Evolutionary conservation across 2,888 invertebrate species (phyloP), one percentile per base, ranked within the genome.

Genomic region (Nomada hirtipes): DNA sequence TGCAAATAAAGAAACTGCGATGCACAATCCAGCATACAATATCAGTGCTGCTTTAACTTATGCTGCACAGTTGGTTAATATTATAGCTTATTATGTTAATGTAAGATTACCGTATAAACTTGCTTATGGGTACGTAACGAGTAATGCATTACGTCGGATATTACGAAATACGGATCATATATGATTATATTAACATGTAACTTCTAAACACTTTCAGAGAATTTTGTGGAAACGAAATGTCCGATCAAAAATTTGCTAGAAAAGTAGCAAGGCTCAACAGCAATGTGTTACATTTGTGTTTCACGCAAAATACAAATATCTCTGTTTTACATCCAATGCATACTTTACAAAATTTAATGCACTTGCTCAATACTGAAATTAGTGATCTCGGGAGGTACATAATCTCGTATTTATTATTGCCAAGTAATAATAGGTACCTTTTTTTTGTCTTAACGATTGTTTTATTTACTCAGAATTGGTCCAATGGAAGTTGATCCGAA

Each of bases 21-120:
- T 96, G 90, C 95, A 95, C 85, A 96, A 97, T 92, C 96, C 96
- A 87, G 96, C 96, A 60, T 96, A 96, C 91, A 96, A 96, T 84
- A 97, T 97, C 86, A 96, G 96, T 92, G 98, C 97, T 85, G 98
- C 97, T 71, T 95, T 98, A 60, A 97, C 97, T 59, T 97, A 98
- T 93, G 96, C 97, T 57, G 97, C 98, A 76, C 98, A 98, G 94
- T 95, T 98, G 88, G 95, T 97, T 63, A 96, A 97, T 91, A 95
- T 98, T 86, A 94, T 98, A 86, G 97, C 98, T 67, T 97, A 96
- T 95, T 97, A 97, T 93, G 95, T 98, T 82, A 97, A 98, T 94
- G 95, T 97, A 72, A 95, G 97, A 85, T 95, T 98, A 92, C 98
- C 98, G 53, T 96, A 96, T 88, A 96, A 96, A 93, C 94, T 97